A percentile compares a stretch with the other conserved stretches of the same genome.
These are phyloP conservation scores for Gymnothorax javanicus DNA, from an alignment of 2,797 vertebrate genomes.

Conservation along the genomic window DNA sequence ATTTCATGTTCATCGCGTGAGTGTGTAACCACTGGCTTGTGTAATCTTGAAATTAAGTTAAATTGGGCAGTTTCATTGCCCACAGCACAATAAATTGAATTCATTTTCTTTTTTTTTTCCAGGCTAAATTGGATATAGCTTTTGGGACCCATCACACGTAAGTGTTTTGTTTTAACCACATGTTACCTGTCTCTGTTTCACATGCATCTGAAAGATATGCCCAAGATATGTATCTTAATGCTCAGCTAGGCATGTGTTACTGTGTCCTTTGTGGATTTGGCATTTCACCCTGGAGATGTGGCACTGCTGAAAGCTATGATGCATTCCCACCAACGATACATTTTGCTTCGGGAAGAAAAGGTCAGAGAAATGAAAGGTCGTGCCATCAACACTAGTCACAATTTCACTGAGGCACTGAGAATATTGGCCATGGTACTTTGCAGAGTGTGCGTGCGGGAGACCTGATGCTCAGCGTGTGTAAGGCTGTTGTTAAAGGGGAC, in stretches of 20 bases:
- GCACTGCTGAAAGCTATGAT: conserved; percentile 12
- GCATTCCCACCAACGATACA: conserved; percentile 2
- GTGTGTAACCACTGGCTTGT: neutral
- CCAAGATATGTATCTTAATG: neutral
- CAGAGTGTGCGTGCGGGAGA: neutral
- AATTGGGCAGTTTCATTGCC: neutral
- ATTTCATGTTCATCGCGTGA: neutral
- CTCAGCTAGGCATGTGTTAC: neutral
- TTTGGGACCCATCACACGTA: conserved; percentile 99
- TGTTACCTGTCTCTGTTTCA: neutral
- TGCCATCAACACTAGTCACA: neutral
- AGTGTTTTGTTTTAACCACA: conserved; percentile 58
- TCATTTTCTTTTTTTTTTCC: conserved; percentile 47
- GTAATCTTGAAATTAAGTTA: conserved; percentile 17
- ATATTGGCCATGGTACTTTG: neutral
- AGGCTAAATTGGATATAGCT: conserved; percentile 97
- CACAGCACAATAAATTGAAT: conserved; percentile 21
- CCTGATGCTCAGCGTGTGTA: no score
- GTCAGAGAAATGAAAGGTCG: neutral
- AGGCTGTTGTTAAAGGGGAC: neutral
- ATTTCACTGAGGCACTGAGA: neutral
- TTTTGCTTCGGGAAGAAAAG: neutral
- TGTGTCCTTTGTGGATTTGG: neutral
- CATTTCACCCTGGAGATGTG: neutral
- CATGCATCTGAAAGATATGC: neutral